phyloP scores from a whole-genome alignment of 2,888 invertebrate species.

The Ptilodon capucinus region DNA sequence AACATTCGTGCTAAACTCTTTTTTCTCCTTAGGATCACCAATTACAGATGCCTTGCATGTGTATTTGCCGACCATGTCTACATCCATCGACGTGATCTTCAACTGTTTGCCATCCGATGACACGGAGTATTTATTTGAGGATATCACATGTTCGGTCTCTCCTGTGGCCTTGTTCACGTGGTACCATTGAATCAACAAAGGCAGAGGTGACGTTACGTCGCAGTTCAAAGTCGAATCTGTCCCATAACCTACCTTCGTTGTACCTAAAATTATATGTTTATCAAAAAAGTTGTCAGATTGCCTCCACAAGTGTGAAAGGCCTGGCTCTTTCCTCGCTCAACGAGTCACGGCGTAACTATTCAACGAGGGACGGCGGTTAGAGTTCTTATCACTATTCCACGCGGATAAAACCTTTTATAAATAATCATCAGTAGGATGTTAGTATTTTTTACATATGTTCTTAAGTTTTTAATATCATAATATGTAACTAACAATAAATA shows the following conservation, averaged over 20 bases:
- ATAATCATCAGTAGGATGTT: no score
- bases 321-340: no score
- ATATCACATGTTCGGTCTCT: background rate
- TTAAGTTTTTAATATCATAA: no score
- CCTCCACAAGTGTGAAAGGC: no score
- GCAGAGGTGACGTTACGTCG: slow-evolving; percentile 20
- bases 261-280: slow-evolving; percentile 9
- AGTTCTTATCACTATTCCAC: no score
- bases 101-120: slow-evolving; percentile 14
- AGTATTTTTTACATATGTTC: no score
- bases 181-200: slow-evolving; percentile 26
- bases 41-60: slow-evolving; percentile 15
- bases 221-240: slow-evolving; percentile 17
- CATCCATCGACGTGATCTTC: slow-evolving; percentile 22
- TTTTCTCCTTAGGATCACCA: slow-evolving; percentile 6
- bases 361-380: no score
- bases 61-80: slow-evolving; percentile 21
- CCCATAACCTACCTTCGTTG: slow-evolving; percentile 16
- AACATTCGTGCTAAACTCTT: slow-evolving; percentile 14
- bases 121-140: slow-evolving; percentile 18
- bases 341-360: no score
- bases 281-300: no score
- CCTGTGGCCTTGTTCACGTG: slow-evolving; percentile 9
- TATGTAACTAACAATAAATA: no score
- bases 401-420: no score